Evolutionary conservation across 2,113 vertebrate genomes (phyloP).

Genomic region (Larimichthys crocea): DNA sequence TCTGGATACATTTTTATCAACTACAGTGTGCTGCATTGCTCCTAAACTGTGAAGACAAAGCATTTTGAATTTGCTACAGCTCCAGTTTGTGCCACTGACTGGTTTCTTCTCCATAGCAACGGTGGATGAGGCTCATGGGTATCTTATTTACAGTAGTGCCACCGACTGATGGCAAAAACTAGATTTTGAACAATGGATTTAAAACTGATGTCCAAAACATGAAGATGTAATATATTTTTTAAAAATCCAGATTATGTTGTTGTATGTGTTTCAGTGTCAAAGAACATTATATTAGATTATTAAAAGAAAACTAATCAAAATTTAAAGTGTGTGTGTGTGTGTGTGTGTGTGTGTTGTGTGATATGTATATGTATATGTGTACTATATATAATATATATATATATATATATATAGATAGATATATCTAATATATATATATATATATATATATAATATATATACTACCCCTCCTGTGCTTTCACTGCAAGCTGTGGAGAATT

Average conservation of each 20-base stretch:
- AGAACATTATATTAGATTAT: background rate
- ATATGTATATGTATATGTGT: too few species aligned
- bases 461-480: slow-evolving; percentile 59
- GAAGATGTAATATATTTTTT: background rate
- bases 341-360: too few species aligned
- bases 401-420: too few species aligned
- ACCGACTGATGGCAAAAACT: slow-evolving; percentile 2
- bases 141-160: background rate
- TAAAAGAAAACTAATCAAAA: background rate
- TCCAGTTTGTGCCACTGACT: background rate
- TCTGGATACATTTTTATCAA: background rate
- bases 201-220: background rate
- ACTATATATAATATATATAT: too few species aligned
- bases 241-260: background rate
- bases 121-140: background rate
- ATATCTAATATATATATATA: too few species aligned
- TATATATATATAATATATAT: background rate
- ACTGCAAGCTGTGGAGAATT: slow-evolving; percentile 75
- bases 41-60: background rate
- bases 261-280: background rate
- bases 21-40: background rate
- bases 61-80: background rate
- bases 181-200: background rate
- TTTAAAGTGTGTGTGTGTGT: background rate
- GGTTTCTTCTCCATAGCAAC: slow-evolving; percentile 17